Conservation (phyloP, 2,888 invertebrate genomes). For the Clusia tigrina region DNA sequence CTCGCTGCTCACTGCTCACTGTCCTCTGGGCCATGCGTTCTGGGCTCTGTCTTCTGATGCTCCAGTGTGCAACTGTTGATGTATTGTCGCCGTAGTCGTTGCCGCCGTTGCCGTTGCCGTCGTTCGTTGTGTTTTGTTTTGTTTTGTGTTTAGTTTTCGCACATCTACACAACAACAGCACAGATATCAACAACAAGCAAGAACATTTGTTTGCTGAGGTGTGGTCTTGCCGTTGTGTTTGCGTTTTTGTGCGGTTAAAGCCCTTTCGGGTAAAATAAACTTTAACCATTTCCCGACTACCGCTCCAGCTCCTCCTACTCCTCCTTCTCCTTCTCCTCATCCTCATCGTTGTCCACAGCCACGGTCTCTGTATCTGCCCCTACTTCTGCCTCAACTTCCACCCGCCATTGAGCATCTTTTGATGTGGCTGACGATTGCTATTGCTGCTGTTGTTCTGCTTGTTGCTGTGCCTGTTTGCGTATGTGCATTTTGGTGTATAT, state of each 20-base stretch:
- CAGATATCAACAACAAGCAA: background rate
- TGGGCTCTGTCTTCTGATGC: conserved; percentile 44
- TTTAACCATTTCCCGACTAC: conserved; percentile 1
- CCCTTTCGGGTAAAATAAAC: conserved; percentile 38
- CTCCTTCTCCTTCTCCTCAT: too few relatives aligned
- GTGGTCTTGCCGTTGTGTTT: conserved; percentile 35
- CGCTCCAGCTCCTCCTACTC: too few relatives aligned
- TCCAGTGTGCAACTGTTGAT: conserved; percentile 39
- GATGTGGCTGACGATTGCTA: background rate
- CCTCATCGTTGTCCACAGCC: background rate
- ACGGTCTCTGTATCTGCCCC: too few relatives aligned
- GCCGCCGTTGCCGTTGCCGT: background rate
- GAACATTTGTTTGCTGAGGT: conserved; percentile 35
- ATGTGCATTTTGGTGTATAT: too few relatives aligned
- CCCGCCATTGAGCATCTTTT: too few relatives aligned
- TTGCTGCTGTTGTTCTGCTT: conserved; percentile 41
- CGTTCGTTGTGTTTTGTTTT: conserved; percentile 2
- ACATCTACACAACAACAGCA: background rate
- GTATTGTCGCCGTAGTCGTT: conserved; percentile 50
- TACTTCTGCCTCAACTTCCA: background rate
- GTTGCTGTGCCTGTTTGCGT: too few relatives aligned
- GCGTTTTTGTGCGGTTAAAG: conserved; percentile 23
- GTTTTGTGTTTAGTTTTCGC: conserved; percentile 10
- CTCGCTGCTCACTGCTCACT: too few relatives aligned
- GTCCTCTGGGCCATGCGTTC: too few relatives aligned